A percentile compares a stretch with the other conserved stretches of the same genome.
Conservation (phyloP, 2,113 vertebrate species). For the Puffinus mauretanicus region DNA sequence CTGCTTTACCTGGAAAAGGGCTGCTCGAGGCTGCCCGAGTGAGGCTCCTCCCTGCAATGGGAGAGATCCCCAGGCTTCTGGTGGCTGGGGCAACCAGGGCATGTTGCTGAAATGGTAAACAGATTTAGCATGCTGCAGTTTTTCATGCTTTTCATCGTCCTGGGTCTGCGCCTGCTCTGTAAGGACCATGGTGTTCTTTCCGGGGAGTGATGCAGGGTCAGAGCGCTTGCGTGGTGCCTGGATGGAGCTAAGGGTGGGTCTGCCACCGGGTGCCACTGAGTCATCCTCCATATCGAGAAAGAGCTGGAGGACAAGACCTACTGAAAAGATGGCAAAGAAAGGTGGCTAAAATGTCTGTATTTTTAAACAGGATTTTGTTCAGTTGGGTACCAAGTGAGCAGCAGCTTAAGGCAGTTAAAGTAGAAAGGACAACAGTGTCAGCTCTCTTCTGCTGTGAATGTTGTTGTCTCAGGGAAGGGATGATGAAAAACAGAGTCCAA, state of each 20-base stretch:
- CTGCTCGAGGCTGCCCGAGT: background rate
- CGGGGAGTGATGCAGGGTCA: fast-evolving
- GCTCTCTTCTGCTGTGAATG: background rate
- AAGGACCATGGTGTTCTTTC: fast-evolving
- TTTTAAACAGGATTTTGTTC: background rate
- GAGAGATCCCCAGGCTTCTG: background rate
- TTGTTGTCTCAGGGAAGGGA: background rate
- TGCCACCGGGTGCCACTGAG: fast-evolving
- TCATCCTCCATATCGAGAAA: fast-evolving
- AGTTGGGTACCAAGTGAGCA: background rate
- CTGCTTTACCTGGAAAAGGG: conserved; percentile 23
- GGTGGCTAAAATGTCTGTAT: background rate
- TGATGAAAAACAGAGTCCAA: background rate
- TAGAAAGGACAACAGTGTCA: background rate
- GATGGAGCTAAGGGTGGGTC: background rate
- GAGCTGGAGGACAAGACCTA: background rate
- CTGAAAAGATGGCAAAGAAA: background rate
- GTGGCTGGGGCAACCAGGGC: background rate
- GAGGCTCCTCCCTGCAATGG: background rate
- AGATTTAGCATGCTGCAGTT: background rate
- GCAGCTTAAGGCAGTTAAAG: background rate
- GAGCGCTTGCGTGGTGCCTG: fast-evolving
- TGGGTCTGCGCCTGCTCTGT: fast-evolving
- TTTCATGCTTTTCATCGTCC: background rate
- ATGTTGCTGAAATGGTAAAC: background rate